Evolutionary conservation across 2,888 invertebrate genomes (phyloP), one percentile per base, ranked within the genome.

Genomic region (Chloroclysta siterata): DNA sequence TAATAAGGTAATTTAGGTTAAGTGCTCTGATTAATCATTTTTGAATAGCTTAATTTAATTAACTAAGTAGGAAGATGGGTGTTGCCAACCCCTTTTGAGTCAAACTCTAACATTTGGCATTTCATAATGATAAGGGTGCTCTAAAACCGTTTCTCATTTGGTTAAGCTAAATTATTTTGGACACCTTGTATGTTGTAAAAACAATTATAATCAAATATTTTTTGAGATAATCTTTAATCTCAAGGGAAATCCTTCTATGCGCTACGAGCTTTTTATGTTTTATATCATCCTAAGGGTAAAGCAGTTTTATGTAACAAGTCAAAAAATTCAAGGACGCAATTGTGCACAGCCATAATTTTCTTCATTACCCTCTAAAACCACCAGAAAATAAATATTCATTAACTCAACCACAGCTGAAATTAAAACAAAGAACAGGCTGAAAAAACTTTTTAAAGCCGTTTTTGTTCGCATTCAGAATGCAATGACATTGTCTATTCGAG

Each of bases 401-500:
- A 63, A 29, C 65, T 41, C 48, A 36, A 41, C 41, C 53, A 46
- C 53, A 44, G 53, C 42, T 50, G 53, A 61, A 61, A 67, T 61
- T 61, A 56, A 53, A 61, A 63, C 62, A 62, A 59, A 65, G 60
- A 54, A 53, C 46, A 22, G 51, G 1, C 58, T 51, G 46, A 47
- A 54, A 46, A 39, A 48, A n/a, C 28, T 61, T 58, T 55, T 53
- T 13, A 62, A 66, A 63, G 66, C 50, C 55, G 65, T 59, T 57
- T 47, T 63, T 59, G 58, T 50, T 58, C 53, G 39, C 28, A 54
- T 65, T 58, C 50, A 54, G 68, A 72, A 71, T 62, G 58, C 73
- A 72, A 78, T 70, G 73, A 70, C 74, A 70, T 66, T 68, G 66
- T 71, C 69, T 71, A 81, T 82, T 81, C 71, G 80, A 79, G 82